A percentile compares a stretch with the other conserved stretches of the same genome.
phyloP scores from a whole-genome alignment of 2,888 invertebrate genomes.

The Oscheius sp. region DNA sequence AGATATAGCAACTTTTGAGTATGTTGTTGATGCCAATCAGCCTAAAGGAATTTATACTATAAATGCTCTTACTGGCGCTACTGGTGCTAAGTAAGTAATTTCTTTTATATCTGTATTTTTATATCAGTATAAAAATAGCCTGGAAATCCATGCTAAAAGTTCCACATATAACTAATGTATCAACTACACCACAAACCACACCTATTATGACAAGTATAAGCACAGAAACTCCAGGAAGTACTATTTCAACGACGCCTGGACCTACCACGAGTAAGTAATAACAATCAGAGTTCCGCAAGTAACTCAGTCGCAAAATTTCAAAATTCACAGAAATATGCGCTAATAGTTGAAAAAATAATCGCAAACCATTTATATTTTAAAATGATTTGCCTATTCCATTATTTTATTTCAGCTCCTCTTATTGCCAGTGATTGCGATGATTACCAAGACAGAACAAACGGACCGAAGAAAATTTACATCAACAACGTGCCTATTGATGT shows the following conservation, averaged over 20 bases:
- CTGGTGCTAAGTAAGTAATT: conserved; percentile 2
- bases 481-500: conserved; percentile 29
- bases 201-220: not conserved
- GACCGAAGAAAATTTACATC: conserved; percentile 33
- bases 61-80: not conserved
- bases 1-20: not conserved
- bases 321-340: too few relatives aligned
- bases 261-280: not conserved
- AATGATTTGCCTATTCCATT: too few relatives aligned
- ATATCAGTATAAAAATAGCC: not conserved
- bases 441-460: conserved; percentile 12
- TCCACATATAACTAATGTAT: not conserved
- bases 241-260: not conserved
- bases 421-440: conserved; percentile 33
- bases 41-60: not conserved
- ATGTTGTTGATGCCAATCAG: not conserved
- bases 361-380: too few relatives aligned
- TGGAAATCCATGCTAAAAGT: not conserved
- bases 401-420: conserved; percentile 28
- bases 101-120: not conserved
- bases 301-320: not conserved
- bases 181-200: not conserved
- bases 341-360: too few relatives aligned
- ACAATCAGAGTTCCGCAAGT: not conserved
- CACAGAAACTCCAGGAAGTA: not conserved